Evolutionary conservation across 2,797 vertebrate genomes (phyloP), one percentile per base, ranked within the genome.

Genomic region (Gymnocypris eckloni): DNA sequence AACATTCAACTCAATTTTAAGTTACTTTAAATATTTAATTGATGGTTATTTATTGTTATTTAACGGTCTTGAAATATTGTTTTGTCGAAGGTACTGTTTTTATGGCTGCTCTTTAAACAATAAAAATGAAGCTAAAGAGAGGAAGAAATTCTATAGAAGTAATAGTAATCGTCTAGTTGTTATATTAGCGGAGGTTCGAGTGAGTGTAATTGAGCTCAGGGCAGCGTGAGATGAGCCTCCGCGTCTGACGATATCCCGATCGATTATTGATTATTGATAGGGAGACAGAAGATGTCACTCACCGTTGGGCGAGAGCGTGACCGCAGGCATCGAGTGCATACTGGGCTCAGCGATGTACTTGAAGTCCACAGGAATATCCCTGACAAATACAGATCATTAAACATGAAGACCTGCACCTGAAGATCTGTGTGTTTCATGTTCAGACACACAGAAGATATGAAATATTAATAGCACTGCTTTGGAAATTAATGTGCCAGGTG

Each of bases 331-430:
- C 0, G 98, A 99, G 92, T 99, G 98, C 98, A 99, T 99, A 84
- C 98, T 99, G 91, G 98, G 98, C 93, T 99, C 98, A 7, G 98
- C 98, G 66, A 99, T 99, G 91, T 99, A 99, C 90, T 99, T 99
- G 92, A 99, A 99, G 94, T 99, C 98, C 93, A 99, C 98, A 71
- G 98, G 98, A 94, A 99, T 99, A 92, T 99, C 98, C 98, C 98
- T 99, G 93, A 43, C 8, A 93, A 15, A 50, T 4, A 89, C 52
- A 41, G 64, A 86, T 43, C 41, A 9, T 18, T 4, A 13, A 12
- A 71, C 69, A 71, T 43, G 15, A 72, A 16, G 67, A 50, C 18
- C 15, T 54, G 52, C 6, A 2, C 18, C 8, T 18, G 18, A 45
- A n/a, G 1, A 8, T 8, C 41, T 2, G 7, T 43, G 41, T 43